Base-by-base conservation (phyloP, 2,113 vertebrate genomes). In the Pteruthius melanotis region DNA sequence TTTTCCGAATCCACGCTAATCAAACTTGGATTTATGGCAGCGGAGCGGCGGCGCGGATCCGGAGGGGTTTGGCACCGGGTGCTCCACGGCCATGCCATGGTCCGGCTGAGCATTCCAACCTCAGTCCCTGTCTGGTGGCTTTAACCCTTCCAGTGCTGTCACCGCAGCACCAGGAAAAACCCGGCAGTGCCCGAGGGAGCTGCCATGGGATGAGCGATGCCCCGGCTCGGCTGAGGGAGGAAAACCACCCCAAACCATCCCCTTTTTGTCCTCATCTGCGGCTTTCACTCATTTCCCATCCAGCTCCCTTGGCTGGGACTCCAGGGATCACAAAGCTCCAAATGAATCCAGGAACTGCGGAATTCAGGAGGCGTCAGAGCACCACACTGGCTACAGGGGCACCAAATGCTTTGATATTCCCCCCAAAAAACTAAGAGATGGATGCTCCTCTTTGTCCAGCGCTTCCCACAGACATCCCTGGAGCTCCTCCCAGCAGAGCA, bases 1-100 rank as follows among this genome's bases (percentile, higher is more conserved):
- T 52, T 49, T 57, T 16, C 6, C 75, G 24, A 66, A 54, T 22
- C 53, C 42, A 30, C 1, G 1, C 39, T 24, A 19, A 28, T 15
- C n/a, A 15, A 47, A 7, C 21, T 27, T 11, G 13, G 26, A 10
- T 77, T 81, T 61, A 4, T 1, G 3, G 14, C 64, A 15, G 22
- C 0, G 0, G 17, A 35, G 59, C 0, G 6, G 61, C 17, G 3
- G 64, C n/a, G 45, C 0, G 0, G 75, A 13, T 14, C 19, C 0
- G 2, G 50, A 8, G 2, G 42, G 17, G 10, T 20, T 79, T 52
- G 47, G 53, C 64, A 40, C n/a, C 2, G 7, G 47, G 23, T 3
- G 2, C 56, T 69, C 47, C 18, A 4, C 1, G 37, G 49, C 72
- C 19, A 4, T 28, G 27, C 52, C 37, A 27, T 1, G 7, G 40